Percentiles rank a stretch among this genome's conserved stretches.
phyloP scores from a whole-genome alignment of 2,113 vertebrate genomes.

The Grallaria varia region DNA sequence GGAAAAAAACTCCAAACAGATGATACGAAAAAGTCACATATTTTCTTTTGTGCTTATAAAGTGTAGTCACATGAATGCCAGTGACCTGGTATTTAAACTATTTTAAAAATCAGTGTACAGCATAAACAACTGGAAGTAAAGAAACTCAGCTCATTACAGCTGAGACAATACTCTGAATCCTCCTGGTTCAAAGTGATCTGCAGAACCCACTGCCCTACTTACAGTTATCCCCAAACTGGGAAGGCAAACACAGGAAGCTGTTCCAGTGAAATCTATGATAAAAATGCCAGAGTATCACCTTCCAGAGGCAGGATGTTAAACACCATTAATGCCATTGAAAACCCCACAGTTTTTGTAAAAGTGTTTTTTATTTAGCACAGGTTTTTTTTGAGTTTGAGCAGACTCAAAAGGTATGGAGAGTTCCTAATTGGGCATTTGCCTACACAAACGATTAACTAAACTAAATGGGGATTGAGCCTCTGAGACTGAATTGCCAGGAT shows the following conservation, averaged over 20 bases:
- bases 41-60: not conserved
- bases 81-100: not conserved
- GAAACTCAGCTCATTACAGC: not conserved
- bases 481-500: slow-evolving; percentile 25
- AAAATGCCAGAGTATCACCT: not conserved
- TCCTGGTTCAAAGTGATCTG: not conserved
- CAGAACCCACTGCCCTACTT: not conserved
- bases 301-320: not conserved
- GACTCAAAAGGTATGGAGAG: not conserved
- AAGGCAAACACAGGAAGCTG: not conserved
- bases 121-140: not conserved
- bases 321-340: not conserved
- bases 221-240: not conserved
- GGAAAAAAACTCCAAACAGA: not conserved
- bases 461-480: slow-evolving; percentile 39
- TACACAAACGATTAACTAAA: slow-evolving; percentile 33
- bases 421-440: slow-evolving; percentile 30
- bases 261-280: not conserved
- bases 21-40: not conserved
- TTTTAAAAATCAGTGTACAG: not conserved
- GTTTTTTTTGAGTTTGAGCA: not conserved
- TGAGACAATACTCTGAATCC: not conserved
- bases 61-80: not conserved
- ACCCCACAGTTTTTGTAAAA: not conserved
- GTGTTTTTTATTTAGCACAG: slow-evolving; percentile 6